These are phyloP conservation scores for Hetaerina titia DNA, from an alignment of 2,888 invertebrate genomes.

Conservation along the genomic window DNA sequence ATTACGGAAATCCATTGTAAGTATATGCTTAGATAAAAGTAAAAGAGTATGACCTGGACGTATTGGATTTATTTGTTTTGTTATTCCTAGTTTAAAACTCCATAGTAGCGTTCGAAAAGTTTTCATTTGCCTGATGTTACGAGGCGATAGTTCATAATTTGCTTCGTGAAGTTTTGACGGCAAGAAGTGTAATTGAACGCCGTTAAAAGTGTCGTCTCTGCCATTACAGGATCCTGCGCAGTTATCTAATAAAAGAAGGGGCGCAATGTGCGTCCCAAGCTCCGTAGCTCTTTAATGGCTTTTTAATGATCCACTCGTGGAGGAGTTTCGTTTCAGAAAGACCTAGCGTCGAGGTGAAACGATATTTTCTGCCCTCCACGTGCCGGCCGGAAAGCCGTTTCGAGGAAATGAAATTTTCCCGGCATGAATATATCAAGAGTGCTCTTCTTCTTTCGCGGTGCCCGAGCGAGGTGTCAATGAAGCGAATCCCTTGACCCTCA, in stretches of 20 bases:
- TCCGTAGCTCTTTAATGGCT: neutral
- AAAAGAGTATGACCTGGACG: too few relatives aligned
- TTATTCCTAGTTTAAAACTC: neutral
- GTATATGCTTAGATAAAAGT: too few relatives aligned
- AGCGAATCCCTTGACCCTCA: slow-evolving; percentile 15
- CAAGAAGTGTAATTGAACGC: neutral
- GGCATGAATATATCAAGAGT: neutral
- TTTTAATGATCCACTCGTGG: neutral
- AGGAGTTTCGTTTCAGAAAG: neutral
- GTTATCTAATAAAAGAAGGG: neutral
- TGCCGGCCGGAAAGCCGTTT: neutral
- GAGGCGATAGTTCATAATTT: neutral
- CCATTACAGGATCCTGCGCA: neutral
- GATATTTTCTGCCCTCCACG: neutral
- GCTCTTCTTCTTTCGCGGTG: neutral
- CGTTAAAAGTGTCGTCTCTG: neutral
- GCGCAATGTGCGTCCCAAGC: neutral
- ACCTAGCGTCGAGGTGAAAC: neutral
- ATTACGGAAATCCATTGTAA: too few relatives aligned
- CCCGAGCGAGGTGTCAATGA: neutral
- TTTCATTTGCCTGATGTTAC: neutral
- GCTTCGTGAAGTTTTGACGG: neutral
- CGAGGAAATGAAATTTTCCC: neutral
- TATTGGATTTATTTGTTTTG: too few relatives aligned
- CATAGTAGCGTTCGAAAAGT: neutral